A percentile compares a stretch with the other conserved stretches of the same genome.
These are phyloP conservation scores for Ips nitidus DNA, from an alignment of 1,140 invertebrate genomes.

Conservation along the genomic window DNA sequence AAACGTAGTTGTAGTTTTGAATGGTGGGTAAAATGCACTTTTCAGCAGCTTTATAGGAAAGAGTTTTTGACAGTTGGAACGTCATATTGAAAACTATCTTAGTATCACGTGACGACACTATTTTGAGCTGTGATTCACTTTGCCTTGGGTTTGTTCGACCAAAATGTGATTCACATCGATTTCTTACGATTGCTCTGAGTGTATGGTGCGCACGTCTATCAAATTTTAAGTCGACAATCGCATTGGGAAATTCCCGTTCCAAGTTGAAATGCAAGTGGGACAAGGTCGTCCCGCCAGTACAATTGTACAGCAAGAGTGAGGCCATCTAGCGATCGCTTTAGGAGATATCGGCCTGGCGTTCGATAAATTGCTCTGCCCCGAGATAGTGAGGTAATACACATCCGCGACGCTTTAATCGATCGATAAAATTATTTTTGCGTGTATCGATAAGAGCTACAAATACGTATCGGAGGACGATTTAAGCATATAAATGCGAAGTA, in stretches of 20 bases:
- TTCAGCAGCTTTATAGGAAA: too few relatives aligned
- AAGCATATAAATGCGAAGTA: conserved; percentile 30
- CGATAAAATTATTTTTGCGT: too few relatives aligned
- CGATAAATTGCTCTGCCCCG: conserved; percentile 11
- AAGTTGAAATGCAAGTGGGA: conserved; percentile 27
- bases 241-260: conserved; percentile 24
- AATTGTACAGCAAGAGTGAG: conserved; percentile 23
- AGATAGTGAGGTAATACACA: conserved; percentile 5
- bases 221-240: neutral
- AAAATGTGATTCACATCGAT: too few relatives aligned
- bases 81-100: too few relatives aligned
- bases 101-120: too few relatives aligned
- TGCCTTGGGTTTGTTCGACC: too few relatives aligned
- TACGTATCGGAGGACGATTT: neutral
- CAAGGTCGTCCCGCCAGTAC: conserved; percentile 21
- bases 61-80: too few relatives aligned
- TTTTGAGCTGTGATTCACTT: too few relatives aligned
- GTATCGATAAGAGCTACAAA: too few relatives aligned
- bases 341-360: conserved; percentile 16
- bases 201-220: neutral
- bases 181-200: too few relatives aligned
- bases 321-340: conserved; percentile 27
- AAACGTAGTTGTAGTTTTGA: too few relatives aligned
- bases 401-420: neutral
- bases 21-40: too few relatives aligned